Evolutionary conservation across 2,888 invertebrate species (phyloP), one percentile per base, ranked within the genome.

Genomic region (Microdon myrmicae): DNA sequence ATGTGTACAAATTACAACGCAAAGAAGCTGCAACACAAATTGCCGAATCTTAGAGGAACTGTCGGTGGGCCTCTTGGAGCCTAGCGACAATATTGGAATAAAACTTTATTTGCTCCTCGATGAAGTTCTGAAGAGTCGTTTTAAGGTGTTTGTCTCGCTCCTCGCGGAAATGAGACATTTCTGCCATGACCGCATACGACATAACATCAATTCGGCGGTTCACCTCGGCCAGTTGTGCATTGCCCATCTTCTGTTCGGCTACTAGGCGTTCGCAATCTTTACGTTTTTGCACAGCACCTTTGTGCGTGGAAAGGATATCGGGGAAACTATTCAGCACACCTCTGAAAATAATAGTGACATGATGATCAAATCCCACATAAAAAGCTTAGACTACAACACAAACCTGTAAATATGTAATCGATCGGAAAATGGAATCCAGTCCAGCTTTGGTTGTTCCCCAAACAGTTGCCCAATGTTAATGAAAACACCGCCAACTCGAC

Each of bases 101-200:
- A 82, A 97, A 98, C 44, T 84, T 84, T 22, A 97, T 92, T 82
- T 98, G 97, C 72, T 93, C 92, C 67, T 83, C 84, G 54, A 98
- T 83, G 78, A 93, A 96, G 61, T 84, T 86, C 75, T 91, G 90
- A 86, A 97, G 90, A 37, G 94, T 89, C 47, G 85, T 83, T 74
- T 90, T 92, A 70, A 95, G 85, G 81, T 98, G 96, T 26, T 84
- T 84, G 32, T 92, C 90, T 68, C 95, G 84, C 75, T 96, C 94
- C 16, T 83, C 81, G 76, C 95, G 94, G 77, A 98, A 96, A 79
- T 97, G 94, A 71, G 90, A 89, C 71, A 97, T 88, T 83, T 99
- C 98, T 45, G 97, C 96, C 77, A 97, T 85, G 59, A 95, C 86
- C 2, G 94, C 89, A 76, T 96, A 96, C 0, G 96, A 94, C 73